phyloP scores from a whole-genome alignment of 2,797 vertebrate genomes.

The Myotis vivesi region DNA sequence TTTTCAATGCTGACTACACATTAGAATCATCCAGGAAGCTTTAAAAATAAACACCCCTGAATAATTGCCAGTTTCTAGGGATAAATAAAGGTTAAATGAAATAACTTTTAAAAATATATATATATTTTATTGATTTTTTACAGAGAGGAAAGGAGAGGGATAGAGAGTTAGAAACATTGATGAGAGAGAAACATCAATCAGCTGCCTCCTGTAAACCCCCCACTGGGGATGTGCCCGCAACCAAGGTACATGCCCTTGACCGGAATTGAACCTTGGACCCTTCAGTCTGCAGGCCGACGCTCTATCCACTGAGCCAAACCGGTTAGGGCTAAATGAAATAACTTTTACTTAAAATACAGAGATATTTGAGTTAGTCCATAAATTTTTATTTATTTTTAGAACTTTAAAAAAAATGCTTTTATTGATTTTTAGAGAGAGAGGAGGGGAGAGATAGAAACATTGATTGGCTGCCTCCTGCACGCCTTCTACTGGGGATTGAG shows the following conservation, averaged over 20 bases:
- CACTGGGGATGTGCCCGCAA: too few species aligned
- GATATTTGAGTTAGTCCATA: conserved; percentile 24
- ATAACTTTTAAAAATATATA: neutral
- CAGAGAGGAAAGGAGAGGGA: too few species aligned
- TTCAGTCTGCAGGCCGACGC: too few species aligned
- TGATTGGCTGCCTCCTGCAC: neutral
- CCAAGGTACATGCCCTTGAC: too few species aligned
- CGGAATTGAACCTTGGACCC: too few species aligned
- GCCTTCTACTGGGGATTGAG: neutral
- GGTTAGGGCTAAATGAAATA: conserved; percentile 18
- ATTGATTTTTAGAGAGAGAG: neutral
- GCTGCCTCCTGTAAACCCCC: too few species aligned
- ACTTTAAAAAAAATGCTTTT: neutral
- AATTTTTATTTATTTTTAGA: conserved; percentile 27
- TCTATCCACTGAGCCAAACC: too few species aligned
- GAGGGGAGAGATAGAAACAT: neutral
- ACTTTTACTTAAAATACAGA: neutral
- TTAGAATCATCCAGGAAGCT: conserved; percentile 26
- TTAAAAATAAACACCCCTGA: conserved; percentile 14
- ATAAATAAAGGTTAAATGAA: conserved; percentile 49
- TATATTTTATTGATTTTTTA: too few species aligned
- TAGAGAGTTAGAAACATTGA: too few species aligned
- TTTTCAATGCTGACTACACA: neutral
- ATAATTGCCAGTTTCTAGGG: neutral
- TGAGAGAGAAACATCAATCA: too few species aligned